Base-by-base conservation (phyloP, 2,797 vertebrate species). In the Leptodactylus fallax region DNA sequence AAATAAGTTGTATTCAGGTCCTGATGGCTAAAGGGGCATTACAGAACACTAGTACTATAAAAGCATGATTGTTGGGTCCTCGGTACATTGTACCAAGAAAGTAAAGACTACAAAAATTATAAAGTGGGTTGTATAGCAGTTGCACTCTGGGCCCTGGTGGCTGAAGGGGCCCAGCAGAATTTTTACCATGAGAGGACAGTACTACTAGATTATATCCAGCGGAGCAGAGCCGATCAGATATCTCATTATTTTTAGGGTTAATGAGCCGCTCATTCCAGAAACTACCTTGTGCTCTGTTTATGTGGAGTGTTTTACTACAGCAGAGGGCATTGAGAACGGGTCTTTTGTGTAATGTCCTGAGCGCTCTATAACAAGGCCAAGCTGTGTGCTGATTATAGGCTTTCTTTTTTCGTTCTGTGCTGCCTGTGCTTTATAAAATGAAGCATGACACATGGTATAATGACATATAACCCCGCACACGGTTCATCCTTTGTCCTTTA, bases 391-490 rank as follows among this genome's bases (percentile, higher is more conserved):
- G 67, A 81, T 25, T 76, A 60, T 58, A 81, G n/a, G 10, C 21
- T 36, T 65, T 63, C 10, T n/a, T 77, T 23, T 77, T 77, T 11
- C 0, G 2, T 61, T 67, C 19, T 61, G 25, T 7, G 3, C 13
- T 25, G 77, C 72, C 55, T 12, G 10, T 14, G 23, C 27, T 67
- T 13, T 56, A 65, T n/a, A 81, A 74, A 77, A 77, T 81, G 49
- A 82, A 47, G 69, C 74, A 53, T 82, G 83, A 60, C 87, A 86
- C 17, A 69, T 69, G 61, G 71, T 72, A 69, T 82, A 82, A 89
- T 89, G 84, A 79, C 79, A 58, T 65, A 86, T 81, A 82, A 74
- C 58, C 84, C 47, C 84, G 78, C 87, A 36, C 71, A 76, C 55
- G 71, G 47, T 69, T 81, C 71, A 71, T 69, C 47, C 60, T 86